Base-by-base conservation (phyloP, 1,140 invertebrate genomes). In the Antheraea pernyi region DNA sequence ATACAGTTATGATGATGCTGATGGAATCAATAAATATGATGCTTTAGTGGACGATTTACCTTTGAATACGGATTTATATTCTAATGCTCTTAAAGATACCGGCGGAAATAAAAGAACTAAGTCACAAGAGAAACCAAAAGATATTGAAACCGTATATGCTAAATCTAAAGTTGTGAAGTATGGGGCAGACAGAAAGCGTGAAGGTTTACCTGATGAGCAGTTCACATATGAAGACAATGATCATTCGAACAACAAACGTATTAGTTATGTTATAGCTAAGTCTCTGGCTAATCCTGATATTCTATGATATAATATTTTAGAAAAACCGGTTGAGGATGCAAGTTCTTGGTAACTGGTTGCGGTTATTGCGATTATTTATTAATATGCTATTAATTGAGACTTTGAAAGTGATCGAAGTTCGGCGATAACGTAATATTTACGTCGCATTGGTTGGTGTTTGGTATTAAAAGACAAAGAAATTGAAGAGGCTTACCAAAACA, bases 111-210 rank as follows among this genome's bases (percentile, higher is more conserved):
- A 53, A 13, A 13, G 16, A 53, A 53, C 16, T 2, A 53, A n/a
- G 13, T 16, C 46, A 13, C 46, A 53, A 53, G 46, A 53, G 46
- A 53, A 7, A 16, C 46, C 46, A 48, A 65, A 69, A 19, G 39
- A 80, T 67, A 77, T 89, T 22, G 84, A 89, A 80, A 89, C 85
- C 8, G 78, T 85, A 0, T 84, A 68, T 42, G 84, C 82, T n/a
- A 75, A 72, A 58, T 86, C 87, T 10, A 89, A 85, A 76, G 84
- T 89, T 16, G 74, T 75, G 0, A 86, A 80, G 73, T 89, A 89
- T 64, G 86, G 85, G 18, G 62, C 66, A n/a, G 68, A 65, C 19
- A 22, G 18, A 13, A 18, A 48, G 10, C 22, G 37, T 0, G 13
- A 61, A 13, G 11, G 7, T 22, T n/a, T n/a, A 18, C 19, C 16